These are phyloP conservation scores for Belgica antarctica DNA, from an alignment of 2,888 invertebrate species.

Conservation along the genomic window DNA sequence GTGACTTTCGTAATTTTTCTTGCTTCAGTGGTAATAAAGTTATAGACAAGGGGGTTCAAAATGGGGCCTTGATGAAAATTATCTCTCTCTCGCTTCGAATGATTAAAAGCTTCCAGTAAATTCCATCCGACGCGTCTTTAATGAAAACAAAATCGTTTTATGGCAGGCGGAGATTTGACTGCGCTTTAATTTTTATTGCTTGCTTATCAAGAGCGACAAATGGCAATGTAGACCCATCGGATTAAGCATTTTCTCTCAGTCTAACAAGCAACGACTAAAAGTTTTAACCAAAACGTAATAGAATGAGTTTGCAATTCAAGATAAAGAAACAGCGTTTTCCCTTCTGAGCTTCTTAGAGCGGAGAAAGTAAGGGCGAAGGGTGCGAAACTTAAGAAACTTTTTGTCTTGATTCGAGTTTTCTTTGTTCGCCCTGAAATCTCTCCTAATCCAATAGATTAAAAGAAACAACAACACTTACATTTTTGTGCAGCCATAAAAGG, in stretches of 20 bases:
- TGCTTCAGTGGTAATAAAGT: slow-evolving; percentile 10
- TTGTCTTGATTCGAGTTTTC: background rate
- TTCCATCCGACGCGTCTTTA: slow-evolving; percentile 9
- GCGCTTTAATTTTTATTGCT: slow-evolving; percentile 24
- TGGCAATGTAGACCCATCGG: background rate
- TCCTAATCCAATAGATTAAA: background rate
- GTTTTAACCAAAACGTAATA: slow-evolving; percentile 3
- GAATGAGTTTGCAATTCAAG: slow-evolving; percentile 2
- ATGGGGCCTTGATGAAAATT: background rate
- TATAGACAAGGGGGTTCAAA: background rate
- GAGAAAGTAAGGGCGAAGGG: background rate
- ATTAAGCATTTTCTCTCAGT: slow-evolving; percentile 3
- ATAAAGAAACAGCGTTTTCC: background rate
- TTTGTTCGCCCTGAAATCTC: background rate
- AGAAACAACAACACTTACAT: background rate
- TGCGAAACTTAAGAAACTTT: background rate
- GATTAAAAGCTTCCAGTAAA: background rate
- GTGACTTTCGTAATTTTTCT: background rate
- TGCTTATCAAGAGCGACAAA: slow-evolving; percentile 4
- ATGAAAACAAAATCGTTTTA: slow-evolving; percentile 25
- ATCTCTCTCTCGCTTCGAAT: background rate
- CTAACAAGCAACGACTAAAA: slow-evolving; percentile 10
- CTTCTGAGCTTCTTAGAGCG: background rate
- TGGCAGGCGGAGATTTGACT: slow-evolving; percentile 1
- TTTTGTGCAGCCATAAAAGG: too few species aligned